A percentile compares a stretch with the other conserved stretches of the same genome.
phyloP scores from a whole-genome alignment of 92 coral and sea anemone species.

The Heteractis magnifica region DNA sequence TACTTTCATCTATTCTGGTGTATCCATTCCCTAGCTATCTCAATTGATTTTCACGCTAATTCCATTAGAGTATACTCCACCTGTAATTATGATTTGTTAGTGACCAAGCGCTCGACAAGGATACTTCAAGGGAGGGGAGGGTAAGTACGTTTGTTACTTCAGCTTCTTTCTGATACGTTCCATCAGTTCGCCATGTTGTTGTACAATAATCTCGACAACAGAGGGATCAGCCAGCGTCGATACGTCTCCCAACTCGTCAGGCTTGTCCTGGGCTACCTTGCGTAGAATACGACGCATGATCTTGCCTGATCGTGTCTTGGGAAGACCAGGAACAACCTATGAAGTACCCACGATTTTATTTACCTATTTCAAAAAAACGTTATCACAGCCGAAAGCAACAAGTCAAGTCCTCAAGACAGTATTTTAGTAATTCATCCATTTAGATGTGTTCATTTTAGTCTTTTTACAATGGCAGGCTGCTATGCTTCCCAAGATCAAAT shows the following conservation, averaged over 20 bases:
- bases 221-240: conserved; percentile 95
- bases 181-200: conserved; percentile 71
- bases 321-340: conserved; percentile 95
- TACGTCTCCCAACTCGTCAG: conserved; percentile 90
- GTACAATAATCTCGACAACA: conserved; percentile 88
- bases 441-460: too few species aligned
- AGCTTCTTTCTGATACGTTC: conserved; percentile 47
- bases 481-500: too few species aligned
- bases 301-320: conserved; percentile 97
- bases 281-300: conserved; percentile 97
- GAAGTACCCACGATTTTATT: not conserved
- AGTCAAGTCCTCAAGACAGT: too few species aligned
- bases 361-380: too few species aligned
- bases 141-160: not conserved
- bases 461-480: too few species aligned
- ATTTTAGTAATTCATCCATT: too few species aligned
- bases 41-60: too few species aligned
- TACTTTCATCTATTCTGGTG: too few species aligned
- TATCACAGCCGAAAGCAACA: too few species aligned
- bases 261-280: conserved; percentile 90
- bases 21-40: too few species aligned
- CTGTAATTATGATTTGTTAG: not conserved
- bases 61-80: too few species aligned
- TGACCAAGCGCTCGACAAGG: not conserved
- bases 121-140: not conserved